These are phyloP conservation scores for Nephrotoma appendiculata DNA, from an alignment of 2,888 invertebrate species.

Conservation along the genomic window DNA sequence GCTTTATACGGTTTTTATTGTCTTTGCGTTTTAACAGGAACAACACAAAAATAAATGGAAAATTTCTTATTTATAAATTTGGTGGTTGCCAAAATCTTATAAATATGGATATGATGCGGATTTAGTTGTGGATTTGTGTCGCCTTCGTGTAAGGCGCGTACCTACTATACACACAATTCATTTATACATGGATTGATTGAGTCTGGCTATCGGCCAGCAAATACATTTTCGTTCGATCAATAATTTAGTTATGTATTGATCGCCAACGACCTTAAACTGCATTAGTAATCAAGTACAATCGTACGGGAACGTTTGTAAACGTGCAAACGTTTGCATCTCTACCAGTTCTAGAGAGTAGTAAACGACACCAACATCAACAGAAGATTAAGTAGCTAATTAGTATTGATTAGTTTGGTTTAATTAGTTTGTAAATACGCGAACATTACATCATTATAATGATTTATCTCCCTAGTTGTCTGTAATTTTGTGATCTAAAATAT, in stretches of 20 bases:
- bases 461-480: not conserved
- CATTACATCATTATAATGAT: not conserved
- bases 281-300: not conserved
- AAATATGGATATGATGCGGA: not conserved
- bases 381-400: not conserved
- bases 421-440: not conserved
- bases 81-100: not conserved
- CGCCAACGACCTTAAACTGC: not conserved
- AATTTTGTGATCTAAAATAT: not conserved
- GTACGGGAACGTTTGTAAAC: not conserved
- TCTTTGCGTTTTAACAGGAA: not conserved
- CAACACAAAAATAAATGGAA: not conserved
- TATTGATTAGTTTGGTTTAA: not conserved
- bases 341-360: too few species aligned
- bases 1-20: not conserved
- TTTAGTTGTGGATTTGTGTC: not conserved
- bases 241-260: not conserved
- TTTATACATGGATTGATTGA: not conserved
- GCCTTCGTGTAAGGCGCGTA: not conserved
- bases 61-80: not conserved
- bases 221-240: not conserved
- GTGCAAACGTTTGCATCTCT: not conserved
- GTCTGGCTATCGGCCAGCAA: not conserved
- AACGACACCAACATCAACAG: not conserved
- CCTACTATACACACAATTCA: not conserved